Percentiles rank a stretch among this genome's conserved stretches.
These are phyloP conservation scores for Notothenia rossii DNA, from an alignment of 2,113 vertebrate genomes.

Conservation along the genomic window DNA sequence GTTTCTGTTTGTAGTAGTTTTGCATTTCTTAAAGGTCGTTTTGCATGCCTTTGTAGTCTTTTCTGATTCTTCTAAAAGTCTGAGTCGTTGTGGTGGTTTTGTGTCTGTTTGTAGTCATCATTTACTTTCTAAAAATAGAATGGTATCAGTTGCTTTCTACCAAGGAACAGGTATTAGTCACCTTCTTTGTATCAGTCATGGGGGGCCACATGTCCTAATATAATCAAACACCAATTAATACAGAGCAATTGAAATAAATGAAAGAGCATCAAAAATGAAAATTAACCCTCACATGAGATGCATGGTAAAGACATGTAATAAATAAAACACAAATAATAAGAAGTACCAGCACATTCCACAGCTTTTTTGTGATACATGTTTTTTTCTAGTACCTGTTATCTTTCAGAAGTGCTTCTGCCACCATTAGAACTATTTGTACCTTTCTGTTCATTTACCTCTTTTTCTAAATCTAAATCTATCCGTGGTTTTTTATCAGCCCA, in stretches of 20 bases:
- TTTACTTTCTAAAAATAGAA: not conserved
- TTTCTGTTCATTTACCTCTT: not conserved
- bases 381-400: not conserved
- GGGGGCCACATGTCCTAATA: not conserved
- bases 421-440: no score
- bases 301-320: not conserved
- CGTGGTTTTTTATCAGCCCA: not conserved
- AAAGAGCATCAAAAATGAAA: not conserved
- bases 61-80: not conserved
- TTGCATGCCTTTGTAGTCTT: not conserved
- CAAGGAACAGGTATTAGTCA: no score
- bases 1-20: not conserved
- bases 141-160: not conserved
- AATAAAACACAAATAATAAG: not conserved
- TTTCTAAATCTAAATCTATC: not conserved
- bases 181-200: not conserved
- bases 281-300: constrained; percentile 2
- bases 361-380: not conserved
- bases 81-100: not conserved
- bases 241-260: not conserved
- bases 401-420: not conserved
- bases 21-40: not conserved
- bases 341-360: not conserved
- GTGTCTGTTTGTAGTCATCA: not conserved
- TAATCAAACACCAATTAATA: not conserved